These are phyloP conservation scores for Channa striata DNA, from an alignment of 2,797 vertebrate genomes.

Conservation along the genomic window DNA sequence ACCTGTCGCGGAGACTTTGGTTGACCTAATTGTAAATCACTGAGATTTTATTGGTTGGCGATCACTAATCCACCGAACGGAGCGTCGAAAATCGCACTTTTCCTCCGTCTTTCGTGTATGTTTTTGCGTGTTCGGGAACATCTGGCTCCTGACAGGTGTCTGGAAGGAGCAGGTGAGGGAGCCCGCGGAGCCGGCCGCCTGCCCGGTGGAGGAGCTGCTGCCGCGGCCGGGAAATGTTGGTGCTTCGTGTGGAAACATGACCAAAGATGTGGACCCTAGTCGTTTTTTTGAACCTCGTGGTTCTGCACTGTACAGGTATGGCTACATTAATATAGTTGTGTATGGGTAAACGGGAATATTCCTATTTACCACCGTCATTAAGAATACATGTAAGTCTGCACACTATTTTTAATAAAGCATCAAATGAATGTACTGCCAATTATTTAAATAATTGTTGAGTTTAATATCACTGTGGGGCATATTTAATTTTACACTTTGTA, in stretches of 20 bases:
- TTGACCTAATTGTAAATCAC: not conserved
- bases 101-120: not conserved
- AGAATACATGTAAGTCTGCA: too few relatives aligned
- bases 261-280: constrained; percentile 55
- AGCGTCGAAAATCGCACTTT: too few relatives aligned
- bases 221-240: constrained; percentile 6
- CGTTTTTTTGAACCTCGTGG: constrained; percentile 22
- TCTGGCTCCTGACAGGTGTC: not conserved
- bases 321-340: not conserved
- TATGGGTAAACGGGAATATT: too few relatives aligned
- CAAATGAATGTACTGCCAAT: too few relatives aligned
- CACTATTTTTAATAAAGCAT: too few relatives aligned
- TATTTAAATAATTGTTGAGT: too few relatives aligned
- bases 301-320: constrained; percentile 57
- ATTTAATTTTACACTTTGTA: too few relatives aligned
- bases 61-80: too few relatives aligned
- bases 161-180: not conserved
- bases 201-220: not conserved
- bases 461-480: too few relatives aligned
- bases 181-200: not conserved
- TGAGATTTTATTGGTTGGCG: not conserved
- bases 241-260: constrained; percentile 48
- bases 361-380: too few relatives aligned
- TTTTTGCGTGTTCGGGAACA: not conserved
- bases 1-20: not conserved